A percentile compares a stretch with the other conserved stretches of the same genome.
Conservation (phyloP, 2,888 invertebrate genomes). For the Enoplolaimus lenunculus region DNA sequence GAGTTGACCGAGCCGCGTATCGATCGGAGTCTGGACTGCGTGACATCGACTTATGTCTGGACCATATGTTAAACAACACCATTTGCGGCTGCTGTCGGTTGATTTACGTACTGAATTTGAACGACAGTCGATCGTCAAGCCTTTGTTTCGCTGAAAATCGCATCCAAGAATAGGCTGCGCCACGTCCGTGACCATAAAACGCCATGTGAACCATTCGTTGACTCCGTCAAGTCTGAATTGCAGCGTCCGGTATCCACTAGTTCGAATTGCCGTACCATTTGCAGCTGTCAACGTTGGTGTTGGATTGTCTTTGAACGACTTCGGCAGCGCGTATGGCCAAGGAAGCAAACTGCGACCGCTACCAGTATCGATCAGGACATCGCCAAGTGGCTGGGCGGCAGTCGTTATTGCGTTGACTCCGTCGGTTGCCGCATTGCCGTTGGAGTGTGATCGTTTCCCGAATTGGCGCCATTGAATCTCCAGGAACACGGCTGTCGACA, state of each 20-base stretch:
- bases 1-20: background rate
- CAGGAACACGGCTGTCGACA: background rate
- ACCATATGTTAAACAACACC: no score
- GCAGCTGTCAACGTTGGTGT: background rate
- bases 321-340: background rate
- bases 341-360: background rate
- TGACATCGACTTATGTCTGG: background rate
- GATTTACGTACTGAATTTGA: background rate
- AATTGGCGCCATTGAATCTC: background rate
- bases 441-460: background rate
- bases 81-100: background rate
- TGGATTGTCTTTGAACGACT: background rate
- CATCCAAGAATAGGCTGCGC: background rate
- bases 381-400: background rate
- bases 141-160: background rate
- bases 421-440: background rate
- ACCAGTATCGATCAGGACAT: background rate
- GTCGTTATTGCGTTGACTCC: background rate
- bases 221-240: background rate
- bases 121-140: background rate
- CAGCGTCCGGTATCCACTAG: background rate
- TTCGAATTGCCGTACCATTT: slow-evolving; percentile 1
- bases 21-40: background rate
- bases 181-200: background rate
- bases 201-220: background rate